These are phyloP conservation scores for Bos taurus DNA, from an alignment of 2,113 vertebrate species.

Conservation along the genomic window DNA sequence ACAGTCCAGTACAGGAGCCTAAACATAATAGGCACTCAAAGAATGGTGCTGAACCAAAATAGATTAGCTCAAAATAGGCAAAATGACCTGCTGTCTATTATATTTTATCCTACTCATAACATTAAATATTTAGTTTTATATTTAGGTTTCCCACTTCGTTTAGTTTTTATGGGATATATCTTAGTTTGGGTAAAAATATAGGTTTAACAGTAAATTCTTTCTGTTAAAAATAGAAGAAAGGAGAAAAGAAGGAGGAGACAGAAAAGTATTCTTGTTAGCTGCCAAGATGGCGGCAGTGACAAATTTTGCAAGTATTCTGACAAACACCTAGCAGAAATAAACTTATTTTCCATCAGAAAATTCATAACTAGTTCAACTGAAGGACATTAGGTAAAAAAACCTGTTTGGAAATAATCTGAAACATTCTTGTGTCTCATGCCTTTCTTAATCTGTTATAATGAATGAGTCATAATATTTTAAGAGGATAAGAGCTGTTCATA, in stretches of 20 bases:
- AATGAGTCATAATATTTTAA: constrained; percentile 40
- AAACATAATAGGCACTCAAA: not conserved
- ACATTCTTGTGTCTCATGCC: not conserved
- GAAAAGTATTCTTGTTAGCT: not conserved
- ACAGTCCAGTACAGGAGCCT: not conserved
- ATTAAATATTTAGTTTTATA: not conserved
- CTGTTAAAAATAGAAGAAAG: not conserved
- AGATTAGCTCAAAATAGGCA: not conserved
- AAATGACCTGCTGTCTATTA: not conserved
- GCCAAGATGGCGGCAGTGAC: not conserved
- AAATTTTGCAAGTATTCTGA: not conserved
- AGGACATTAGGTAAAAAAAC: not conserved
- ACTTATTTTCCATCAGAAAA: not conserved
- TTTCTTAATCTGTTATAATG: constrained; percentile 24
- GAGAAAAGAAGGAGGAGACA: not conserved
- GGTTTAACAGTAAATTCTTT: not conserved
- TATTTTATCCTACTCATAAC: not conserved
- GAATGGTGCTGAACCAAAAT: not conserved
- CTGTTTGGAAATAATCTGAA: not conserved
- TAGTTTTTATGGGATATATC: not conserved
- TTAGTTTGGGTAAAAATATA: not conserved
- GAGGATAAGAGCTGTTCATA: not conserved
- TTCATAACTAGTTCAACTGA: not conserved
- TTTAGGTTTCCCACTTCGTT: not conserved
- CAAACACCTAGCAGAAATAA: not conserved